Conservation (phyloP, 2,113 vertebrate genomes). For the Microcebus jonahi region DNA sequence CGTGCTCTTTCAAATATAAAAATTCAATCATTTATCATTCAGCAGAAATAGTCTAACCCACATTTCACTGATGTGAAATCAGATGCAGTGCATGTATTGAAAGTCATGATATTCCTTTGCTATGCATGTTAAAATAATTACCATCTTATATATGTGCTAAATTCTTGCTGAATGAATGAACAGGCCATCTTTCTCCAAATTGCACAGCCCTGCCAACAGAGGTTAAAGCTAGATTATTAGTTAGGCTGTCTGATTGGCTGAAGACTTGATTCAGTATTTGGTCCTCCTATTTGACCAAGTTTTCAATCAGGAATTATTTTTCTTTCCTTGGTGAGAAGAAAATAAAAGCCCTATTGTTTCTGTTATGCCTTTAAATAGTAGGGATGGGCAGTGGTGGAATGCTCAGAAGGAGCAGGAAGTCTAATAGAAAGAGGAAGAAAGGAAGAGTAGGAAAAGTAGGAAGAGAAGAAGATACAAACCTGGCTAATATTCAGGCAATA, state of each 20-base stretch:
- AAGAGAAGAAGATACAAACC: neutral
- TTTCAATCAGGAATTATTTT: neutral
- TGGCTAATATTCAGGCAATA: no score
- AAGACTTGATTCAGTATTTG: neutral
- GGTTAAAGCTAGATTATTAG: neutral
- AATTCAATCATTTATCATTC: neutral
- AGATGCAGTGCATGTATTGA: neutral
- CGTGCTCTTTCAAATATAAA: neutral
- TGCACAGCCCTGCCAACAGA: neutral
- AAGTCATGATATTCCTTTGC: neutral
- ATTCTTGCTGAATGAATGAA: neutral
- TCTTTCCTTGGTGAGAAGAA: neutral
- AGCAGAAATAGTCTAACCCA: neutral
- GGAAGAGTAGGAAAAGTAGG: neutral
- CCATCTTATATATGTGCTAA: neutral
- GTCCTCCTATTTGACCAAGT: neutral
- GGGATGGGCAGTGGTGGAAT: neutral
- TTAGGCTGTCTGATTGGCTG: neutral
- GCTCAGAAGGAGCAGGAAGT: neutral
- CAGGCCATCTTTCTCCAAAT: neutral
- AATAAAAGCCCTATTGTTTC: neutral
- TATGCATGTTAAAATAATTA: neutral
- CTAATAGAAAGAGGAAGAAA: neutral
- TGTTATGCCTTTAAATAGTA: neutral
- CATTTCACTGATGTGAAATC: constrained; percentile 12